Evolutionary conservation across 2,888 invertebrate genomes (phyloP).

Genomic region (Lypha dubia): DNA sequence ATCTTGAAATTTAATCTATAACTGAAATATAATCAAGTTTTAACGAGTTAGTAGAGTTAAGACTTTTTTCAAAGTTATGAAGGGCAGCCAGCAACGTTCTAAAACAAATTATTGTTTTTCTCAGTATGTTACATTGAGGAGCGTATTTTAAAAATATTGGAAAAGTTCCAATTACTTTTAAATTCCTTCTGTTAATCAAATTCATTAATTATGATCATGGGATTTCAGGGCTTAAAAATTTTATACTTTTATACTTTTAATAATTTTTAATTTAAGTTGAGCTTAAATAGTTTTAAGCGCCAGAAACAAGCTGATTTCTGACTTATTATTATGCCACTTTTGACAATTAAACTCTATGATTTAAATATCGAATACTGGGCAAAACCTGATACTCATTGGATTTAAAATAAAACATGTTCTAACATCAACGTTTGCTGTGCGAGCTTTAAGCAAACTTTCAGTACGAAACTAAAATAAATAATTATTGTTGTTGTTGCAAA

Average conservation of each 20-base stretch:
- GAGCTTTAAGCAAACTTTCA: background rate
- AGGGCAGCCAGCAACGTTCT: too few species aligned
- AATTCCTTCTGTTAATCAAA: too few species aligned
- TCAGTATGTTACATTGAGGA: too few species aligned
- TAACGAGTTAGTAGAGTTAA: background rate
- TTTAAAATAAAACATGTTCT: background rate
- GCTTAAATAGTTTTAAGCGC: background rate
- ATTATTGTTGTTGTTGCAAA: background rate
- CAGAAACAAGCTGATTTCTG: background rate
- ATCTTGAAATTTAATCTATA: background rate
- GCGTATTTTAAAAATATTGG: too few species aligned
- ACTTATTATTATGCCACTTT: background rate
- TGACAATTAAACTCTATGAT: background rate
- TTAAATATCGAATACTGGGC: background rate
- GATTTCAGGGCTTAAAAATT: too few species aligned
- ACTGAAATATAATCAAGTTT: background rate
- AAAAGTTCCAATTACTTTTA: too few species aligned
- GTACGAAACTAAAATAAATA: background rate
- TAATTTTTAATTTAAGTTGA: background rate
- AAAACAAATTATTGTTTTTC: too few species aligned
- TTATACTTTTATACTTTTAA: too few species aligned
- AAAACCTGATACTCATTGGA: background rate
- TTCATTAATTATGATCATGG: too few species aligned
- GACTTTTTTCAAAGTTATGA: too few species aligned
- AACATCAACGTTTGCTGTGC: background rate